A percentile compares a stretch with the other conserved stretches of the same genome.
Evolutionary conservation across 2,113 vertebrate genomes (phyloP).

Genomic region (Equus przewalskii): DNA sequence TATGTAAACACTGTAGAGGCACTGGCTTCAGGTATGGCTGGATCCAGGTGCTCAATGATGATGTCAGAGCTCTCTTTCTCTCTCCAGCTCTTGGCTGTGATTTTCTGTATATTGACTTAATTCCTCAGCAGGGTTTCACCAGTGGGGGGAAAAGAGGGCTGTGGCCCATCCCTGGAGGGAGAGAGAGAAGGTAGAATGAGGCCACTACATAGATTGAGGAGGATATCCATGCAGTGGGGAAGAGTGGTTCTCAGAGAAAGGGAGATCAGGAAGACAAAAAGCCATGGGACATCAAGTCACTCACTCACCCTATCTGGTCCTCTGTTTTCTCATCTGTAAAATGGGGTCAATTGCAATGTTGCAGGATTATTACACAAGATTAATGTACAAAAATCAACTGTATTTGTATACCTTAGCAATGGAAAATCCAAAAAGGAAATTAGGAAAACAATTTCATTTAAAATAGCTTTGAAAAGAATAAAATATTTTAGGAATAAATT

Average conservation of each 20-base stretch:
- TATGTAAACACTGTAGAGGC: not conserved
- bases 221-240: not conserved
- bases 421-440: not conserved
- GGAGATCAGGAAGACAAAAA: not conserved
- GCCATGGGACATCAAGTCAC: not conserved
- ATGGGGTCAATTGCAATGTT: not conserved
- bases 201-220: not conserved
- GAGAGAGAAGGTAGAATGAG: not conserved
- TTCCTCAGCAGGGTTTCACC: not conserved
- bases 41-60: not conserved
- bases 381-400: not conserved
- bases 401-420: not conserved
- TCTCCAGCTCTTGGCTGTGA: not conserved
- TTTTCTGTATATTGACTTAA: not conserved
- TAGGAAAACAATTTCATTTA: not conserved
- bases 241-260: not conserved
- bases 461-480: constrained; percentile 17
- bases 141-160: not conserved
- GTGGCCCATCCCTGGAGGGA: not conserved
- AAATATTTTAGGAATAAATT: constrained; percentile 25
- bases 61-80: not conserved
- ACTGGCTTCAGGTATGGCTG: not conserved
- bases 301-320: not conserved
- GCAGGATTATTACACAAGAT: not conserved
- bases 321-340: not conserved